phyloP scores from a whole-genome alignment of 1,140 invertebrate species.

The Agrilus planipennis region DNA sequence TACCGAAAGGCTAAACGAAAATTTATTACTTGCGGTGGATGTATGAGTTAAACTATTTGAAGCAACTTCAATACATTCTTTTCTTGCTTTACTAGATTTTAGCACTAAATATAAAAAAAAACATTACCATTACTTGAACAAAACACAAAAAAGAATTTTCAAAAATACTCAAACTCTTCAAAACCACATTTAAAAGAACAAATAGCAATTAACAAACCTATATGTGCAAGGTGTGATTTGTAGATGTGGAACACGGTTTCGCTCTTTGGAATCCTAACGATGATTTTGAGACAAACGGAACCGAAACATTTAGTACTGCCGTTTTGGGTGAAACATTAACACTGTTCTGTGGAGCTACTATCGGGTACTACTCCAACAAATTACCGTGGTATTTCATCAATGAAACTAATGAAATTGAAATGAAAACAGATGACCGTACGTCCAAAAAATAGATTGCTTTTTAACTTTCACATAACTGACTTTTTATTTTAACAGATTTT shows the following conservation, averaged over 20 bases:
- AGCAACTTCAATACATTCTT: too few relatives aligned
- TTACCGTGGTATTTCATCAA: slow-evolving; percentile 6
- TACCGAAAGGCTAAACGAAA: too few relatives aligned
- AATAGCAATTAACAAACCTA: too few relatives aligned
- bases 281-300: slow-evolving; percentile 13
- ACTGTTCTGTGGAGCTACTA: slow-evolving; percentile 41
- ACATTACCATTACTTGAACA: too few relatives aligned
- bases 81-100: too few relatives aligned
- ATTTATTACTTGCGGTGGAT: too few relatives aligned
- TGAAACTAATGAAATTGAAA: neutral
- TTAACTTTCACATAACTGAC: neutral
- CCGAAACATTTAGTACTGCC: slow-evolving; percentile 31
- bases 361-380: slow-evolving; percentile 37
- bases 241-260: slow-evolving; percentile 33
- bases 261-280: slow-evolving; percentile 35
- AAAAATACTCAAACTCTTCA: neutral
- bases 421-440: slow-evolving; percentile 12
- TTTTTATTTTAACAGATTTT: slow-evolving; percentile 3
- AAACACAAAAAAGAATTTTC: slow-evolving; percentile 7
- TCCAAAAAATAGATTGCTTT: neutral
- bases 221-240: slow-evolving; percentile 7
- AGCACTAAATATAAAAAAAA: too few relatives aligned
- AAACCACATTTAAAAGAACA: neutral
- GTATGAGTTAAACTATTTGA: too few relatives aligned
- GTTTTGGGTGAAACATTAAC: slow-evolving; percentile 39